A percentile compares a stretch with the other conserved stretches of the same genome.
These are phyloP conservation scores for Lamellibrachia columna DNA, from an alignment of 2,888 invertebrate species.

Conservation along the genomic window DNA sequence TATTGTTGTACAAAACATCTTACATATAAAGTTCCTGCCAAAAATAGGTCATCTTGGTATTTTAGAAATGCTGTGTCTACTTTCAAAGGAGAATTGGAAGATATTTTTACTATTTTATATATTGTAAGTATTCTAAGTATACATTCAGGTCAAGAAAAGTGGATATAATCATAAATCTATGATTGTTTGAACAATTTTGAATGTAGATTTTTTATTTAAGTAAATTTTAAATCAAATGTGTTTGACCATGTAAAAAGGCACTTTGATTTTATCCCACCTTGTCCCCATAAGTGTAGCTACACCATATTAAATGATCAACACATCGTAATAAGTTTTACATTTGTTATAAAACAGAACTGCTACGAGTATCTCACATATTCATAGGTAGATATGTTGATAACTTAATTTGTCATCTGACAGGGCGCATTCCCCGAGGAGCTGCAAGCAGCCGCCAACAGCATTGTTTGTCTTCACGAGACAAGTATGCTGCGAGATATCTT, in stretches of 20 bases:
- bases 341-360: neutral
- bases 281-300: neutral
- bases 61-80: neutral
- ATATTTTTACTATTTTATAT: neutral
- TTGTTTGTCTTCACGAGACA: slow-evolving; percentile 34
- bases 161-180: neutral
- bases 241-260: neutral
- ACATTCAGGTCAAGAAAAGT: neutral
- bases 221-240: too few relatives aligned
- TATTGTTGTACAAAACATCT: neutral
- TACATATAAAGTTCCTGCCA: neutral
- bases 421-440: slow-evolving; percentile 37
- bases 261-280: neutral
- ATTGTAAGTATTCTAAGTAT: neutral
- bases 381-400: neutral
- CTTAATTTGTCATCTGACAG: slow-evolving; percentile 22
- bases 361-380: neutral
- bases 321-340: neutral
- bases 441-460: slow-evolving; percentile 35
- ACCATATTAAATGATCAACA: neutral
- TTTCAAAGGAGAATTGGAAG: neutral
- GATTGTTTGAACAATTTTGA: neutral
- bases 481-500: slow-evolving; percentile 33
- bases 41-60: neutral
- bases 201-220: neutral